Evolutionary conservation across 2,888 invertebrate genomes (phyloP), one percentile per base, ranked within the genome.

Genomic region (Cantharis lateralis): DNA sequence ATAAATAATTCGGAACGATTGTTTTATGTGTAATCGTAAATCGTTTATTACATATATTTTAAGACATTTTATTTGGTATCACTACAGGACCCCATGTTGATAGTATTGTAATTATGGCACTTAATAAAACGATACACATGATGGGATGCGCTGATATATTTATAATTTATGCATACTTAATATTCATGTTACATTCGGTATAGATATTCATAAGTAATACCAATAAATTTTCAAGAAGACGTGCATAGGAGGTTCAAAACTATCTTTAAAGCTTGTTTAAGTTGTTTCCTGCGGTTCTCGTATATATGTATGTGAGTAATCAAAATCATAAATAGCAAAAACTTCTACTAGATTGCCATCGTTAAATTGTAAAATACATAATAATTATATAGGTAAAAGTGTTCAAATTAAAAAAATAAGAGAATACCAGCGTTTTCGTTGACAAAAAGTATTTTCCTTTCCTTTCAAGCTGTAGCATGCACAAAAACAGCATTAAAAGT

Each of bases 171-270:
- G 81, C 77, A 78, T 80, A 75, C 81, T 82, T 81, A 82, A 82
- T 81, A 82, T 82, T 80, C 82, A 82, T 81, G 84, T 83, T 82
- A 80, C 82, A 82, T 83, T 82, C 82, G 80, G 81, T 84, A 82
- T 80, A 80, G 80, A 80, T 81, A 81, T 82, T 81, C 82, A 82
- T 83, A 81, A 82, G 83, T 82, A 82, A 81, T 80, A 77, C 79
- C 82, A 81, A 84, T 84, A 84, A 84, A 84, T 83, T 81, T 77
- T 66, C 20, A 24, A 66, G 9, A 20, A 20, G 64, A 24, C 64
- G 64, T 66, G 64, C 64, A 48, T 48, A 66, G 64, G 20, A 66
- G 24, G 24, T 48, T 48, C 64, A 18, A 66, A 66, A 66, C 20
- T 24, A 66, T 24, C 64, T 20, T 66, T 20, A 20, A 66, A 66